A percentile compares a stretch with the other conserved stretches of the same genome.
Evolutionary conservation across 2,797 vertebrate genomes (phyloP).

Genomic region (Oreortyx pictus): DNA sequence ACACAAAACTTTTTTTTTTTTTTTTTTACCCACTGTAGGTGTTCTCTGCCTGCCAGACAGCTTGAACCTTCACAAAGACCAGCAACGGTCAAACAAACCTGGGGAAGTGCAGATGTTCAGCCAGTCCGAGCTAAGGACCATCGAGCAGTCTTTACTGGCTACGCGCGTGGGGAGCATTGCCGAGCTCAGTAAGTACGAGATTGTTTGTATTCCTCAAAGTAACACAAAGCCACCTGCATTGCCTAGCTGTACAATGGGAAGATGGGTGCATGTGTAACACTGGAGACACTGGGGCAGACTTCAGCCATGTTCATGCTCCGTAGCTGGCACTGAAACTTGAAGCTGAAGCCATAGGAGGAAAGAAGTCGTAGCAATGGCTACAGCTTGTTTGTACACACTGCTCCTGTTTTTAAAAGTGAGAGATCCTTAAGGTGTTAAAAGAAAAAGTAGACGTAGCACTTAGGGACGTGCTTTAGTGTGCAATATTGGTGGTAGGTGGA

Average conservation of each 20-base stretch:
- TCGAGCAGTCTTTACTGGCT: slow-evolving; percentile 94
- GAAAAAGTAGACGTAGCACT: no score
- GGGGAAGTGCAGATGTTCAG: slow-evolving; percentile 90
- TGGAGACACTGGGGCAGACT: rapidly evolving
- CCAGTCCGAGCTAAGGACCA: slow-evolving; percentile 92
- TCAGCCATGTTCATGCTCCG: neutral
- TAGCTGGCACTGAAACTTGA: neutral
- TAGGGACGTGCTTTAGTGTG: no score
- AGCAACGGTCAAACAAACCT: slow-evolving; percentile 88
- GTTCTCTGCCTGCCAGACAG: slow-evolving; percentile 95
- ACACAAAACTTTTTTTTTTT: neutral
- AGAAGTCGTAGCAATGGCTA: neutral
- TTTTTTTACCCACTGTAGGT: slow-evolving; percentile 78
- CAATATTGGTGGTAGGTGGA: no score
- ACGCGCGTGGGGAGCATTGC: slow-evolving; percentile 95
- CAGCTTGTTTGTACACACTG: neutral
- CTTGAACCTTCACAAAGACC: slow-evolving; percentile 91
- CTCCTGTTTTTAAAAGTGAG: neutral
- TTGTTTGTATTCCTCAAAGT: neutral
- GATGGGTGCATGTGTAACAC: rapidly evolving
- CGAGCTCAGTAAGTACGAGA: slow-evolving; percentile 92
- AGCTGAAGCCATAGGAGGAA: neutral
- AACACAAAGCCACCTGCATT: neutral
- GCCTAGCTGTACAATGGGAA: neutral
- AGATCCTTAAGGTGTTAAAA: neutral